A percentile compares a stretch with the other conserved stretches of the same genome.
These are phyloP conservation scores for Pristionchus arcanus DNA, from an alignment of 2,888 invertebrate species.

Conservation along the genomic window DNA sequence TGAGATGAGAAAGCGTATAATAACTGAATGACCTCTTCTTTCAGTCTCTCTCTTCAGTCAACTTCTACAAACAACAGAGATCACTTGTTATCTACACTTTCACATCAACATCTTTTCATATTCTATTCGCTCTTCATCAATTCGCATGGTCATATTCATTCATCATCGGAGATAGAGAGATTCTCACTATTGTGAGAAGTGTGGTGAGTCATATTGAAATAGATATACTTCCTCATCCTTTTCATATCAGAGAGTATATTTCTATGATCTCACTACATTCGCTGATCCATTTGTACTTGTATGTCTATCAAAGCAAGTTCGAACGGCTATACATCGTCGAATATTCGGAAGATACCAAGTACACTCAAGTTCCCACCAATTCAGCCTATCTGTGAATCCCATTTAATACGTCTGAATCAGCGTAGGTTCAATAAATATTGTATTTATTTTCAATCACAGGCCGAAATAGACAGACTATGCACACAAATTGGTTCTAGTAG, in stretches of 20 bases:
- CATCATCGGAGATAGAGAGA: not conserved
- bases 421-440: not conserved
- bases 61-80: slow-evolving; percentile 22
- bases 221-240: not conserved
- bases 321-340: not conserved
- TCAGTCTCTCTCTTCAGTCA: not conserved
- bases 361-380: not conserved
- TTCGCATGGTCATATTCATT: slow-evolving; percentile 23
- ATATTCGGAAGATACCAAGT: not conserved
- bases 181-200: not conserved
- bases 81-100: slow-evolving; percentile 14
- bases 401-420: not conserved
- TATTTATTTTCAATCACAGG: slow-evolving; percentile 26
- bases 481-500: slow-evolving; percentile 15
- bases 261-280: slow-evolving; percentile 27
- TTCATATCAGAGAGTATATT: not conserved
- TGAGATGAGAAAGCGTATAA: not conserved
- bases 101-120: not conserved
- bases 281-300: not conserved
- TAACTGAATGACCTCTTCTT: not conserved
- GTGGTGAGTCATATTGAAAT: not conserved
- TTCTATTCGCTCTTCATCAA: slow-evolving; percentile 8
- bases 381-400: not conserved
- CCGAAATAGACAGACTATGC: not conserved
- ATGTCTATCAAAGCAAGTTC: not conserved